Base-by-base conservation (phyloP, 2,888 invertebrate genomes). In the Eupithecia subfuscata region DNA sequence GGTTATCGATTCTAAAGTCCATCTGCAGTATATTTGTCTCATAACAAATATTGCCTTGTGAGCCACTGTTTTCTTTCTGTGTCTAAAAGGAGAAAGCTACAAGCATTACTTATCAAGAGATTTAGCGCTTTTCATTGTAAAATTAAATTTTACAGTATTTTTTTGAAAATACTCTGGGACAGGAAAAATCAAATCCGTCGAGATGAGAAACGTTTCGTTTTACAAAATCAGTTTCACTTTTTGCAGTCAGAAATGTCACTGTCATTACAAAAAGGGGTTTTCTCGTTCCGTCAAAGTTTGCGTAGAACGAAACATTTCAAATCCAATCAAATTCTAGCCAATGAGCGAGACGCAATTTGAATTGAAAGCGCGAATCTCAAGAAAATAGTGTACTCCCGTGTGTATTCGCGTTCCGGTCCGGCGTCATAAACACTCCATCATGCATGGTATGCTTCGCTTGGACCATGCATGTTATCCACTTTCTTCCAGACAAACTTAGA, bases 1-100 rank as follows among this genome's bases (percentile, higher is more conserved):
- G 88, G 90, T 90, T 93, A 94, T 94, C 87, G 94, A 94, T 94
- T 93, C 91, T 89, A 91, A 90, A 90, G 91, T 91, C 90, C 91
- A 70, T 71, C 85, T 82, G 83, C 80, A 83, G 77, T 70, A 67
- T 63, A 71, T 71, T 69, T 71, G 52, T 67, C 37, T 65, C 37
- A 25, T 60, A 6, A 25, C 60, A 60, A 25, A 25, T 52, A 34
- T 30, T 43, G 48, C 22, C 12, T 12, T 7, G 8, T 0, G 18
- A 16, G 64, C 30, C 18, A 34, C 30, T 34, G 34, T 34, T 34
- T 34, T 64, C 9, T 64, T 64, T 11, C 9, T 64, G 34, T 18
- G 0, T 64, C 11, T 34, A 34, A 12, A 63, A 9, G 34, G 34
- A 64, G 18, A 34, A 34, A 30, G 30, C 9, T 64, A 34, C 34